Base-by-base conservation (phyloP, 1,140 invertebrate genomes). In the Acromyrmex heyeri region DNA sequence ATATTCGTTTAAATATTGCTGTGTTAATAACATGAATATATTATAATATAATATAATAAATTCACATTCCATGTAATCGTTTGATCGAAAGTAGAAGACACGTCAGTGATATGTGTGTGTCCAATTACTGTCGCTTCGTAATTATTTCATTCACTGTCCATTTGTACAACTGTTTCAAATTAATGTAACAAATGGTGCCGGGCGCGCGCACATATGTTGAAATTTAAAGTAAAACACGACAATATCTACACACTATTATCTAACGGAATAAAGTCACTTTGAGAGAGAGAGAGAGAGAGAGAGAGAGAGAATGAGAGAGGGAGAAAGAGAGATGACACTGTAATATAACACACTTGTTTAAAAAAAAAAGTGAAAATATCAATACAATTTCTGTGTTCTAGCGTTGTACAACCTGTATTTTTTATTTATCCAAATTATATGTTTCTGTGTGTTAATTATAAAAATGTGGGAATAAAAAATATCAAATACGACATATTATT, bases 371-470 rank as follows among this genome's bases (percentile, higher is more conserved):
- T 69, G 48, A 82, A 48, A 16, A 72, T 59, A 72, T 70, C 65
- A 81, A 38, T 44, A 44, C 38, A 44, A 70, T 24, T 72, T 73
- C 53, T 73, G 67, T 34, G 79, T 82, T 30, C 10, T 82, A 73
- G 53, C 65, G 34, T 59, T 48, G 21, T 73, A 73, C 10, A 59
- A 72, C 38, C 53, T 82, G 50, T 82, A 82, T 83, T 61, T 83
- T 83, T 83, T 30, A 73, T 83, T 83, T 73, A 27, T 83, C 27
- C 24, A 62, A 83, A 83, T 75, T 75, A 83, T 75, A 12, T 83
- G 69, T 83, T 75, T 75, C 69, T 83, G n/a, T 83, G 79, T 83
- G 79, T 83, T 48, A 83, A 75, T 83, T 75, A 83, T 83, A 83
- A 83, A 83, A 83, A 14, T 83, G 38, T 83, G 69, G 1, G 69